A percentile compares a stretch with the other conserved stretches of the same genome.
These are phyloP conservation scores for Melanocharis versteri DNA, from an alignment of 2,113 vertebrate genomes.

Conservation along the genomic window DNA sequence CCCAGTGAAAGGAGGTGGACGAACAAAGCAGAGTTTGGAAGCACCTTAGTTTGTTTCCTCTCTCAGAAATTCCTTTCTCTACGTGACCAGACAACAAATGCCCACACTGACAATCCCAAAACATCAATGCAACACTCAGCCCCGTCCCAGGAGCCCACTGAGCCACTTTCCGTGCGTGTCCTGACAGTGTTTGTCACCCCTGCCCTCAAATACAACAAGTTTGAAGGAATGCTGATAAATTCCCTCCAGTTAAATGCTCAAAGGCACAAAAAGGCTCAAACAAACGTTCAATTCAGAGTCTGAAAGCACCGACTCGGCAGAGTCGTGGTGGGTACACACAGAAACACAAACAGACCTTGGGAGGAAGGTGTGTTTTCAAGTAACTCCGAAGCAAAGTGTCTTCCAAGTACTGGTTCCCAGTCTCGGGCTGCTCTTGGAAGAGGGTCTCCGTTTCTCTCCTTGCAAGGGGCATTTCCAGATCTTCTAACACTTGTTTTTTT, in stretches of 20 bases:
- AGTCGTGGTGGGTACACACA: fast-evolving
- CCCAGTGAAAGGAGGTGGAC: background rate
- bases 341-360: slow-evolving; percentile 63
- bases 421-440: slow-evolving; percentile 68
- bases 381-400: slow-evolving; percentile 77
- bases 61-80: background rate
- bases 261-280: background rate
- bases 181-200: background rate
- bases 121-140: background rate
- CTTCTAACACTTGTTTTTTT: background rate
- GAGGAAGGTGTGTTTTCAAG: slow-evolving; percentile 70
- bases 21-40: background rate
- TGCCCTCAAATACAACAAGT: background rate
- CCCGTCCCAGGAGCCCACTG: background rate
- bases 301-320: background rate
- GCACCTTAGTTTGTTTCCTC: background rate
- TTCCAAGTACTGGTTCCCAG: slow-evolving; percentile 75
- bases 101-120: background rate
- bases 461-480: background rate
- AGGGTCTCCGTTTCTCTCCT: slow-evolving; percentile 60
- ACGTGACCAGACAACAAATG: background rate
- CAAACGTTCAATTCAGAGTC: fast-evolving
- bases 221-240: background rate
- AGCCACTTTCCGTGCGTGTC: background rate
- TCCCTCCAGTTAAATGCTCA: background rate